These are phyloP conservation scores for Strigamia maritima DNA, from an alignment of 2,888 invertebrate genomes.

Conservation along the genomic window DNA sequence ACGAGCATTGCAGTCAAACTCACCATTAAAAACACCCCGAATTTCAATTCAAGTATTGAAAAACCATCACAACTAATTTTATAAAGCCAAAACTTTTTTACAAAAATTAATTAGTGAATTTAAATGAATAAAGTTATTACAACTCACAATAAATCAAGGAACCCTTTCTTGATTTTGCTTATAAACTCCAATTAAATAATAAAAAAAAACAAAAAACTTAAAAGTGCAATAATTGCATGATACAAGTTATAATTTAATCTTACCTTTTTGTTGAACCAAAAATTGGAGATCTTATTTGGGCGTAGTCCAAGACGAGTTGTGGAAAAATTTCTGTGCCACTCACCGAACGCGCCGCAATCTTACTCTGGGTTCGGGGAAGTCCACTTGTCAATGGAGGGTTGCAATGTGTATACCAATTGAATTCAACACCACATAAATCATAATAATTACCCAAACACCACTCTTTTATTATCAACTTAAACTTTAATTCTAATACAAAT, in stretches of 20 bases:
- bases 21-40: background rate
- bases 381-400: background rate
- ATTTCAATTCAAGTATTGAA: background rate
- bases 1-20: background rate
- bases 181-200: background rate
- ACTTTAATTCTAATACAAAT: background rate
- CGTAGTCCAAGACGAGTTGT: constrained; percentile 23
- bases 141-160: background rate
- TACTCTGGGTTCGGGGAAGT: background rate
- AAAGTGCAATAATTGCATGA: background rate
- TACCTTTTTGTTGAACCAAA: background rate
- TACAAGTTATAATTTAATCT: background rate
- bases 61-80: background rate
- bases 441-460: background rate
- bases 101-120: too few relatives aligned
- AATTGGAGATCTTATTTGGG: background rate
- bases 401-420: background rate
- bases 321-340: constrained; percentile 22
- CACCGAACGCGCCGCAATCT: constrained; percentile 11
- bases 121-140: too few relatives aligned
- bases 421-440: background rate
- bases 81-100: too few relatives aligned
- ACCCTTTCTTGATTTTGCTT: background rate
- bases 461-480: background rate
- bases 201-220: background rate